These are phyloP conservation scores for Ptilodon capucinus DNA, from an alignment of 2,888 invertebrate genomes.

Conservation along the genomic window DNA sequence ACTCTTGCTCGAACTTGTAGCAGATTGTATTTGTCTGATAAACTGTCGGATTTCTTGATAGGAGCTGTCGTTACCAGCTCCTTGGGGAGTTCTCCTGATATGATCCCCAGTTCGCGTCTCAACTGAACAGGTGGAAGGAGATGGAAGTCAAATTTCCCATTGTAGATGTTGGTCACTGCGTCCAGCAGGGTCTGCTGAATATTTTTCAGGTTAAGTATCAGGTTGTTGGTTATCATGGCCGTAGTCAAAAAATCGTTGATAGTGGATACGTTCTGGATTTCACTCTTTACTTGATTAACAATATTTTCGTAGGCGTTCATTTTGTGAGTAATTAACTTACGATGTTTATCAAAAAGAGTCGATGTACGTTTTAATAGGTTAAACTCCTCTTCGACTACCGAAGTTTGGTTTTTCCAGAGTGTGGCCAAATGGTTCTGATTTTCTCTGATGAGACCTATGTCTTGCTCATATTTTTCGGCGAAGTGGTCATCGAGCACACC, in stretches of 20 bases:
- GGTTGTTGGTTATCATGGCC: neutral
- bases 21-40: slow-evolving; percentile 1
- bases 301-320: neutral
- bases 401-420: too few species aligned
- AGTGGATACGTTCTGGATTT: neutral
- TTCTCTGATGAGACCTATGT: too few species aligned
- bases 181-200: neutral
- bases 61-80: neutral
- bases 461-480: too few species aligned
- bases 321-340: neutral
- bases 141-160: neutral
- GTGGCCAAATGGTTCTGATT: too few species aligned
- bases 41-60: neutral
- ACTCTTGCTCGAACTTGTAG: slow-evolving; percentile 2
- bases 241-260: neutral
- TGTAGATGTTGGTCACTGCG: neutral
- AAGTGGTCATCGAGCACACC: too few species aligned
- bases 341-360: neutral
- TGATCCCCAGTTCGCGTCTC: neutral
- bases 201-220: neutral
- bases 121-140: neutral
- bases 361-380: neutral
- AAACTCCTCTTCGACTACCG: neutral
- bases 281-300: neutral
- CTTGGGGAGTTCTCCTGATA: neutral